A percentile compares a stretch with the other conserved stretches of the same genome.
Evolutionary conservation across 2,113 vertebrate species (phyloP).

Genomic region (Trogon melanurus): DNA sequence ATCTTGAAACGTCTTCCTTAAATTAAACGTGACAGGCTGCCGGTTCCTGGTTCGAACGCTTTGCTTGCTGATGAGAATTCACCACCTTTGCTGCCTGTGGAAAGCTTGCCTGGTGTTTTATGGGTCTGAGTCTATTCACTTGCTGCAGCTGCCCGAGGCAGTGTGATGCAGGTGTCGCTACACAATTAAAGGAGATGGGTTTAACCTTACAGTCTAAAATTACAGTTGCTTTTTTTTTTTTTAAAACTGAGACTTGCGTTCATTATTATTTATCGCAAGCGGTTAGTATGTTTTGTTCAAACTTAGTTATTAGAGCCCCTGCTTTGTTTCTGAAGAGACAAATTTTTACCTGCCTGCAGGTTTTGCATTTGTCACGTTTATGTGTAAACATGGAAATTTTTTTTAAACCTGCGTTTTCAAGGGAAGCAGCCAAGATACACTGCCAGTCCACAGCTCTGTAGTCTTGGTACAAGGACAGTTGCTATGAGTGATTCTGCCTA

Average conservation of each 20-base stretch:
- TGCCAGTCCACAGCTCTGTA: rapidly evolving
- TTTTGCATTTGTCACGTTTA: background rate
- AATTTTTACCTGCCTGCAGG: background rate
- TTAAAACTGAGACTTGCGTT: background rate
- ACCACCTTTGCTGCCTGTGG: background rate
- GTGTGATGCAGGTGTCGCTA: slow-evolving; percentile 17
- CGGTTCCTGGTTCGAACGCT: background rate
- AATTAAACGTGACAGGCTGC: background rate
- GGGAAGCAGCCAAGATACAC: background rate
- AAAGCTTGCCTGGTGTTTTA: background rate
- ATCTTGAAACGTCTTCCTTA: background rate
- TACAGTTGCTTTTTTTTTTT: background rate
- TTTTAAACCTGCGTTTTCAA: background rate
- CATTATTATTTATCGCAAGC: background rate
- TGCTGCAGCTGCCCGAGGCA: background rate
- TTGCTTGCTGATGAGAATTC: background rate
- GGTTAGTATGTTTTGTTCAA: background rate
- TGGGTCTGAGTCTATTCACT: background rate
- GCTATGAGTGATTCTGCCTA: rapidly evolving
- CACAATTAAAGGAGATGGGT: background rate
- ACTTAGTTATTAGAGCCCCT: background rate
- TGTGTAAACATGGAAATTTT: background rate
- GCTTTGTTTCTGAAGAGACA: background rate
- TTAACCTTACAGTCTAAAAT: background rate
- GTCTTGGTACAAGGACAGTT: background rate